Conservation (phyloP, 2,797 vertebrate genomes). For the Prionace glauca region DNA sequence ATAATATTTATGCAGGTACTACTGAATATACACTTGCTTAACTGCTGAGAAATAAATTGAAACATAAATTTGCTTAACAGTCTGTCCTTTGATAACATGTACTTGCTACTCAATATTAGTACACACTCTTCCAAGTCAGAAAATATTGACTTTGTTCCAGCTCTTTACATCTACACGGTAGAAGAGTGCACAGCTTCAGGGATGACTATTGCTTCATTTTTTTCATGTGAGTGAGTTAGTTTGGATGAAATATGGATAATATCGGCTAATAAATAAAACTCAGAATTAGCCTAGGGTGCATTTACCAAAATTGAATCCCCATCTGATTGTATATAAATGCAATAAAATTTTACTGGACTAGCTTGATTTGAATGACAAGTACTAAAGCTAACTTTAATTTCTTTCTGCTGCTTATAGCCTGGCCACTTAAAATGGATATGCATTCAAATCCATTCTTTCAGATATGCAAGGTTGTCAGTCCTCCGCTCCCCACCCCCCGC, state of each 20-base stretch:
- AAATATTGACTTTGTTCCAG: not conserved
- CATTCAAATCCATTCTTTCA: not conserved
- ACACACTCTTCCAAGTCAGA: not conserved
- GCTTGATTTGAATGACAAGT: not conserved
- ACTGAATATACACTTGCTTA: not conserved
- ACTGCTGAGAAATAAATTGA: not conserved
- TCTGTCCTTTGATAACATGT: not conserved
- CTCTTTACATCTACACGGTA: not conserved
- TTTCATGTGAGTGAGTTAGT: not conserved
- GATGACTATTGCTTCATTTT: not conserved
- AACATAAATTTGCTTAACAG: slow-evolving; percentile 20
- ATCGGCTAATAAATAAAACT: not conserved
- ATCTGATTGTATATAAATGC: not conserved
- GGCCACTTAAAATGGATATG: not conserved
- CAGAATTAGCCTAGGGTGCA: not conserved
- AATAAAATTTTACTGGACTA: not conserved
- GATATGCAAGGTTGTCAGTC: not conserved
- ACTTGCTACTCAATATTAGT: not conserved
- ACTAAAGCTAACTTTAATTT: not conserved
- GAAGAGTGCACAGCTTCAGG: not conserved
- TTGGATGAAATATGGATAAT: not conserved
- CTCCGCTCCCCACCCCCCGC: too few relatives aligned
- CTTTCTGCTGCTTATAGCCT: not conserved
- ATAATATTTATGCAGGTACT: not conserved
- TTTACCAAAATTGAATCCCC: not conserved